These are phyloP conservation scores for Gadopsis bispinosus DNA, from an alignment of 2,797 vertebrate species.

Conservation along the genomic window DNA sequence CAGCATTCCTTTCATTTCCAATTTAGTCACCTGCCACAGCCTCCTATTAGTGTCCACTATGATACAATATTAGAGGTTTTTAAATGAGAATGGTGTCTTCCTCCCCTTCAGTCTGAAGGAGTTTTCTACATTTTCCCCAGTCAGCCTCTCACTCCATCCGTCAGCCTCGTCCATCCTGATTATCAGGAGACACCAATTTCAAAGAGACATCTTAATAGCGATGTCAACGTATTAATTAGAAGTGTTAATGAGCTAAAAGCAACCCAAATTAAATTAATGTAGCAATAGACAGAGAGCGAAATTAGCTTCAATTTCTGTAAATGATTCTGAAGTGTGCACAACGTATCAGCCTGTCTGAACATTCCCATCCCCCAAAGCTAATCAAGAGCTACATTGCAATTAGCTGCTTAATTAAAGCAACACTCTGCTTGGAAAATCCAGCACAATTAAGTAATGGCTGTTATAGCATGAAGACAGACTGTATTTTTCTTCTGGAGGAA, in stretches of 20 bases:
- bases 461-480: constrained; percentile 88
- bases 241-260: constrained; percentile 99
- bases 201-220: constrained; percentile 99
- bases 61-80: constrained; percentile 80
- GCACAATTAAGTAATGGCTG: constrained; percentile 91
- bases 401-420: constrained; percentile 99
- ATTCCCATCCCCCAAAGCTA: constrained; percentile 99
- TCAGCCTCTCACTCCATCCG: constrained; percentile 92
- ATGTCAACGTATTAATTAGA: constrained; percentile 99
- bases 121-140: constrained; percentile 84
- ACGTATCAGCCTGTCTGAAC: constrained; percentile 98
- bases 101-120: constrained; percentile 74
- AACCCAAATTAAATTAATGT: constrained; percentile 99
- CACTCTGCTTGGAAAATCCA: constrained; percentile 87
- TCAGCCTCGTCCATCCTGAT: constrained; percentile 99
- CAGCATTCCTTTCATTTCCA: constrained; percentile 87
- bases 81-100: constrained; percentile 74
- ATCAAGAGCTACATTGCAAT: constrained; percentile 99
- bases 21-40: constrained; percentile 86
- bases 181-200: constrained; percentile 99
- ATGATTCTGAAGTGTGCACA: constrained; percentile 99
- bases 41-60: constrained; percentile 85
- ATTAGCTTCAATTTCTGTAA: constrained; percentile 99
- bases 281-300: constrained; percentile 99
- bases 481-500: constrained; percentile 85